Evolutionary conservation across 2,797 vertebrate species (phyloP).

Genomic region (Morus bassanus): DNA sequence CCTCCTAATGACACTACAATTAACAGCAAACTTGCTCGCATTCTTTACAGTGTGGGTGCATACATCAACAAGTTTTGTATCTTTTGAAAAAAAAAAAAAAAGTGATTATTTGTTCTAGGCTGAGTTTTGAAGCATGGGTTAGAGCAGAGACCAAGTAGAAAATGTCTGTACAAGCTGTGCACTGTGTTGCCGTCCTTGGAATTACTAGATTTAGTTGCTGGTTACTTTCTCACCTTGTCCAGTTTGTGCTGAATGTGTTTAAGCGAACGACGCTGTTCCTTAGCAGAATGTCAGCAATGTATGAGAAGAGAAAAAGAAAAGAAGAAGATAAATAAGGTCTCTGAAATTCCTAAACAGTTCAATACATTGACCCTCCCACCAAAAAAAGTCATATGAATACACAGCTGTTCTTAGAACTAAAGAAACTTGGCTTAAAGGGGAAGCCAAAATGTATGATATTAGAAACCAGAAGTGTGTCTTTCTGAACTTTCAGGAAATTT

Average conservation of each 20-base stretch:
- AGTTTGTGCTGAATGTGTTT: neutral
- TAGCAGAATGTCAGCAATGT: neutral
- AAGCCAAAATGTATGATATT: neutral
- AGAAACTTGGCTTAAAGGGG: neutral
- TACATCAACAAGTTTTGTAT: neutral
- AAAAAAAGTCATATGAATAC: neutral
- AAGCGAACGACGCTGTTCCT: neutral
- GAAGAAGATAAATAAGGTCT: neutral
- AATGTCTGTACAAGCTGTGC: neutral
- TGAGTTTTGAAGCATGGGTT: neutral
- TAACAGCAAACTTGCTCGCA: neutral
- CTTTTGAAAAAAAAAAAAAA: rapidly evolving
- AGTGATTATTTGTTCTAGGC: neutral
- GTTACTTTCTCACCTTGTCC: neutral
- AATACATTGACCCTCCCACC: neutral
- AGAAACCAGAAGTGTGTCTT: neutral
- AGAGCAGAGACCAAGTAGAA: neutral
- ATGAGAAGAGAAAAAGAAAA: neutral
- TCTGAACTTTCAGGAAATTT: neutral
- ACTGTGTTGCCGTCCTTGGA: neutral
- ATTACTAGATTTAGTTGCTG: neutral
- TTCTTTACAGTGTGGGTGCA: neutral
- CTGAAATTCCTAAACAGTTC: neutral
- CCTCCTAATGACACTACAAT: neutral
- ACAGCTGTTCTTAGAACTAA: neutral